A percentile compares a stretch with the other conserved stretches of the same genome.
Conservation (phyloP, 2,888 invertebrate species). For the Platycheirus rosarum region DNA sequence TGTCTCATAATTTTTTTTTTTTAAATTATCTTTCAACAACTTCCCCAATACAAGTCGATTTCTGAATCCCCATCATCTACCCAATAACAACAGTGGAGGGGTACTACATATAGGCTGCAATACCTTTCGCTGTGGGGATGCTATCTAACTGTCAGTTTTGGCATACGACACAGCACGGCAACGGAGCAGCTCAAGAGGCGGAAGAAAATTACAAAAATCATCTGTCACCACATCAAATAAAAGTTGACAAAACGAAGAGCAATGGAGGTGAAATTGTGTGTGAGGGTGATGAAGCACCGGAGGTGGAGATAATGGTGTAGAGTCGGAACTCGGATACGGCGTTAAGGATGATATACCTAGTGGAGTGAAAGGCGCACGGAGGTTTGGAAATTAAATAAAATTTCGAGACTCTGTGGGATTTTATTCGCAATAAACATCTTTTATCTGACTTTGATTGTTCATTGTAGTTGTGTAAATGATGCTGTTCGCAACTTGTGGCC, state of each 20-base stretch:
- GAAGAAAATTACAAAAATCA: slow-evolving; percentile 69
- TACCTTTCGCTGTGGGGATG: slow-evolving; percentile 38
- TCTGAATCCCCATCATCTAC: neutral
- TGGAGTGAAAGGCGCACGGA: slow-evolving; percentile 21
- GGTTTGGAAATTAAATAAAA: slow-evolving; percentile 66
- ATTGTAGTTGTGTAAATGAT: slow-evolving; percentile 50
- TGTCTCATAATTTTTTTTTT: slow-evolving; percentile 59
- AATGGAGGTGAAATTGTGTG: slow-evolving; percentile 58
- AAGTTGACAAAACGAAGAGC: slow-evolving; percentile 72
- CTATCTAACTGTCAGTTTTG: slow-evolving; percentile 46
- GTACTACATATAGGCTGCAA: slow-evolving; percentile 31
- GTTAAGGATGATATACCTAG: no score
- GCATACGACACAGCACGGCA: neutral
- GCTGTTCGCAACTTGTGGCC: slow-evolving; percentile 31
- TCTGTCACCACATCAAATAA: slow-evolving; percentile 74
- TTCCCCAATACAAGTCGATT: neutral
- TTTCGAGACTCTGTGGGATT: slow-evolving; percentile 41
- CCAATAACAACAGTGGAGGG: neutral
- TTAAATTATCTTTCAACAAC: slow-evolving; percentile 48
- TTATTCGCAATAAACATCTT: slow-evolving; percentile 60
- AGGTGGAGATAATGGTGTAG: neutral
- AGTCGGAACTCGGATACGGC: no score
- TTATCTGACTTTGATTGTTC: slow-evolving; percentile 62
- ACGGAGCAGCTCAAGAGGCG: slow-evolving; percentile 12
- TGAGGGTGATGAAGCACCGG: neutral